Base-by-base conservation (phyloP, 2,113 vertebrate species). In the Vireo altiloquus region DNA sequence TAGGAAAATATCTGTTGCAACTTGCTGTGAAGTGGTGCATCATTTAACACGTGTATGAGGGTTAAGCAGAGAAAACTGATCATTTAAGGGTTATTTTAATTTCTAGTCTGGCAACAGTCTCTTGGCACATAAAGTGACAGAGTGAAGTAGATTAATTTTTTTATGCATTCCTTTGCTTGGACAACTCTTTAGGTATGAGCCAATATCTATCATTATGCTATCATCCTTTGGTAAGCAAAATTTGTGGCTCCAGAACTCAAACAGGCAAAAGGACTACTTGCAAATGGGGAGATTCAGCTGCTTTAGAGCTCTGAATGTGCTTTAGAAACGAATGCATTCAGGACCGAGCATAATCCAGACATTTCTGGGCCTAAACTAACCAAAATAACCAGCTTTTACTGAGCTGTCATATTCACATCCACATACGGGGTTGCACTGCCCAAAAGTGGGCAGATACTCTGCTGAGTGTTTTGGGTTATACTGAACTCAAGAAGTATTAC, bases 371-470 rank as follows among this genome's bases (percentile, higher is more conserved):
- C n/a, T 91, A 65, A 91, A 53, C 18, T 33, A 81, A 30, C 37
- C 24, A 35, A 42, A 92, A 78, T 85, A 60, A 42, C 19, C 31
- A 75, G 11, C 50, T 83, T 77, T 86, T 54, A 52, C n/a, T 54
- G 64, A 66, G 42, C 24, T 92, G 42, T 22, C 2, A 1, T 56
- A 28, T 56, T 92, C 46, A 94, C 44, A 60, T 75, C 39, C 35
- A 15, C 28, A 20, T 28, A 11, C 0, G 1, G 17, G 3, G 1
- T 6, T 56, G 28, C 37, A 35, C n/a, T 19, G 24, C 46, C 37
- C 22, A n/a, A 7, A 61, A 87, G 6, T 13, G 10, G n/a, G n/a
- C n/a, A n/a, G 40, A 53, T 35, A 15, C 5, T 63, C 25, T 49
- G 8, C 17, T 47, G n/a, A 90, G 30, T 52, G 23, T 23, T 81